A percentile compares a stretch with the other conserved stretches of the same genome.
Conservation (phyloP, 2,113 vertebrate species). For the Tympanuchus pallidicinctus region DNA sequence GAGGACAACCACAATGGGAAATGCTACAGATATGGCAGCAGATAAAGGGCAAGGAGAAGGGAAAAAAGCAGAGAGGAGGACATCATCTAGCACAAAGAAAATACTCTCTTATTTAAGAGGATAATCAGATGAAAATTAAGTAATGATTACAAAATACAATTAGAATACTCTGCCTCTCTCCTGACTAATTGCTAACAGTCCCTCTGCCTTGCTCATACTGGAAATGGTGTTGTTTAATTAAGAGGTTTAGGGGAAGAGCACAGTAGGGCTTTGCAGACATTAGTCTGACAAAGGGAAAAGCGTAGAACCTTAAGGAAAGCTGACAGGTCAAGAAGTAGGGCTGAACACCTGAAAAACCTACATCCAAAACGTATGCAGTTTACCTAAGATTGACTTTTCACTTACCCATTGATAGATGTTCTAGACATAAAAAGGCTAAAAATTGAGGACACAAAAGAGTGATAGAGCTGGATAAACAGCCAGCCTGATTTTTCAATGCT, state of each 20-base stretch:
- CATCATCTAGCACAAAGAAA: neutral
- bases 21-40: accelerated
- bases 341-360: neutral
- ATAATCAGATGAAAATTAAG: neutral
- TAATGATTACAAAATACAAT: neutral
- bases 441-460: constrained; percentile 93
- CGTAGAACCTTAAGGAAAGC: neutral
- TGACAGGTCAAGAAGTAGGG: neutral
- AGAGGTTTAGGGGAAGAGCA: neutral
- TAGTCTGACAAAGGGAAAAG: neutral
- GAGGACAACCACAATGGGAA: neutral
- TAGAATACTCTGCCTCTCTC: neutral
- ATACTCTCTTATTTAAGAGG: neutral
- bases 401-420: constrained; percentile 98
- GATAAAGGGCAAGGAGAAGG: neutral
- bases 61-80: neutral
- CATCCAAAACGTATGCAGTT: neutral
- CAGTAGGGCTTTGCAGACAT: neutral
- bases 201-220: neutral
- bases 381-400: neutral
- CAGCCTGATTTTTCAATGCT: constrained; percentile 96
- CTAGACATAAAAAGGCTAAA: constrained; percentile 95
- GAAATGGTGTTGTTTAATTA: neutral
- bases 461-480: constrained; percentile 96
- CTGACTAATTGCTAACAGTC: neutral